Base-by-base conservation (phyloP, 2,797 vertebrate genomes). In the Eremophila alpestris region DNA sequence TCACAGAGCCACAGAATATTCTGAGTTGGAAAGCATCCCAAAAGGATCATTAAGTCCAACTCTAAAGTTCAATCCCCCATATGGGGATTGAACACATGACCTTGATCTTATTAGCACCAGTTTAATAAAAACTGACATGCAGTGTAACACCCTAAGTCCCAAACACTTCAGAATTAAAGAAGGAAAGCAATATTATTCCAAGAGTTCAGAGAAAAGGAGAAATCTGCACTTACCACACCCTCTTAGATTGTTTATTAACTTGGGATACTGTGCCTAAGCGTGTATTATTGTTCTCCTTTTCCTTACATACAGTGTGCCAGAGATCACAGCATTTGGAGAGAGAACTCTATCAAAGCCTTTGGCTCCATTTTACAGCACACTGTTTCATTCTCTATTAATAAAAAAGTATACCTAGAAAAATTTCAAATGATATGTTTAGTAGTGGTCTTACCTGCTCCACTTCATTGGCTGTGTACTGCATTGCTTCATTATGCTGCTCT, bases 401-500 rank as follows among this genome's bases (percentile, higher is more conserved):
- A 83, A 79, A 89, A 89, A 45, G 67, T 73, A 83, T 34, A 90
- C 58, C 32, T 18, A 76, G 78, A 30, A 78, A 90, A 64, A 87
- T 90, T 92, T 94, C 71, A 87, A 74, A 56, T 24, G 5, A 17
- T 76, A 63, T 1, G 1, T 90, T 87, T 94, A 89, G 65, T 27
- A 63, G 87, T 29, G 77, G 79, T 92, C 97, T 93, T 97, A 99
- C 99, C 98, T 99, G 98, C 96, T 99, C 98, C 92, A 98, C 97
- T 91, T 98, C 98, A 29, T 98, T 98, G 83, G 97, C 96, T 78
- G 97, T 96, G 93, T 94, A 93, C 97, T 98, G 97, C 95, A 98
- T 98, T 11, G 98, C 98, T 98, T 99, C 99, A 93, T 99, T 98
- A 97, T 98, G 98, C 96, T 99, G 98, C 94, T 99, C 99, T 97